A percentile compares a stretch with the other conserved stretches of the same genome.
phyloP scores from a whole-genome alignment of 2,113 vertebrate genomes.

The Castor canadensis region DNA sequence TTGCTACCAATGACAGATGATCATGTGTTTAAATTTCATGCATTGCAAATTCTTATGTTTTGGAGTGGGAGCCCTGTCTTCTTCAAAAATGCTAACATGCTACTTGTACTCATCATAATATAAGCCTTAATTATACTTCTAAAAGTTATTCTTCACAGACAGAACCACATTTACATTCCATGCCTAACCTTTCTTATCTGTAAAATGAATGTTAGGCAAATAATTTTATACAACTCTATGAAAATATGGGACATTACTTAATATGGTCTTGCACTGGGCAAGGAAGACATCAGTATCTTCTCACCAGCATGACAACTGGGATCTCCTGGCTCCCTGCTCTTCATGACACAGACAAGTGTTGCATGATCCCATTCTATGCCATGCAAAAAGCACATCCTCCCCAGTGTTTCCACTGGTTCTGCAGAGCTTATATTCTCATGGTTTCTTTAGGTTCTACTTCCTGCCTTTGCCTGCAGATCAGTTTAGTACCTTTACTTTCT shows the following conservation, averaged over 20 bases:
- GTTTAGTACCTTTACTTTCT: neutral
- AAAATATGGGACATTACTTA: fast-evolving
- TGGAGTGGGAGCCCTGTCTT: neutral
- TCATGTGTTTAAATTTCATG: neutral
- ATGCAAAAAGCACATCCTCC: neutral
- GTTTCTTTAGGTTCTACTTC: neutral
- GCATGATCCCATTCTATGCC: too few species aligned
- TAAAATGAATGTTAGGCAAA: neutral
- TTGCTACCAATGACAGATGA: neutral
- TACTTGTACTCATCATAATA: neutral
- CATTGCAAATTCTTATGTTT: neutral
- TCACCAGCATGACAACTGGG: neutral
- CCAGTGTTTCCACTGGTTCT: neutral
- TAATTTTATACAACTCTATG: neutral
- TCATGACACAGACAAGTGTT: neutral
- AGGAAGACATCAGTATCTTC: neutral
- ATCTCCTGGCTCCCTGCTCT: neutral
- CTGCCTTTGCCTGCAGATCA: neutral
- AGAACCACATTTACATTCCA: neutral
- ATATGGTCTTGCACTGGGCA: neutral
- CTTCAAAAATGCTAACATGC: neutral
- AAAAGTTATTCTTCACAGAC: neutral
- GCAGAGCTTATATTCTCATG: fast-evolving
- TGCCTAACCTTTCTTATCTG: neutral
- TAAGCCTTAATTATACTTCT: neutral